Evolutionary conservation across 2,888 invertebrate genomes (phyloP).

Genomic region (Vesta saturnalis): DNA sequence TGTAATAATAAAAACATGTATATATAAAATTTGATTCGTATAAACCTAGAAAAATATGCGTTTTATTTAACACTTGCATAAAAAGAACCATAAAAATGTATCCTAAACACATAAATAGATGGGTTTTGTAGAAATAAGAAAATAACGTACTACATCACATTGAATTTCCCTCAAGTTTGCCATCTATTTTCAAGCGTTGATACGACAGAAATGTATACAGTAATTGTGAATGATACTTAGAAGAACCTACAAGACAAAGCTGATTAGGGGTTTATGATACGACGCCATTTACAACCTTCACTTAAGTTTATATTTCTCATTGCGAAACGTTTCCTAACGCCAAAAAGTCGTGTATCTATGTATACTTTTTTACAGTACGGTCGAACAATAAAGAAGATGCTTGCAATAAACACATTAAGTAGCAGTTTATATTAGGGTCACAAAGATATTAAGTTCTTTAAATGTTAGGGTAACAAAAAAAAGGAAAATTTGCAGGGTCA

Average conservation of each 20-base stretch:
- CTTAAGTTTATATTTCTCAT: constrained; percentile 16
- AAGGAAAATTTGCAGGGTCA: constrained; percentile 29
- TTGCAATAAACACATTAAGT: constrained; percentile 37
- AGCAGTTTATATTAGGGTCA: constrained; percentile 36
- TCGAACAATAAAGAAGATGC: constrained; percentile 29
- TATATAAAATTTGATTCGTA: no score
- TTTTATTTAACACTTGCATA: no score
- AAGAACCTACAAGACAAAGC: neutral
- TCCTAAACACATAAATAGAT: no score
- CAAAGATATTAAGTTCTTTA: constrained; percentile 32
- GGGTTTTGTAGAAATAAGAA: no score
- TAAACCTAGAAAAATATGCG: no score
- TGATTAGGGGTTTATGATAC: neutral
- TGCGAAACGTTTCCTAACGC: constrained; percentile 5
- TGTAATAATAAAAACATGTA: no score
- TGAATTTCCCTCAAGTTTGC: no score
- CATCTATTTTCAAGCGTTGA: no score
- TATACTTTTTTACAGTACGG: constrained; percentile 28
- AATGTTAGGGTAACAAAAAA: constrained; percentile 28
- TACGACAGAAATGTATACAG: no score
- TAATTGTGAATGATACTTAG: no score
- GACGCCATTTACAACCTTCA: constrained; percentile 9
- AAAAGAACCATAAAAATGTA: no score
- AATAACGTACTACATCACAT: no score
- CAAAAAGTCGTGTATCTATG: constrained; percentile 9